Evolutionary conservation across 23 tunicate genomes (phyloP).

Genomic region (Pegea sp.): DNA sequence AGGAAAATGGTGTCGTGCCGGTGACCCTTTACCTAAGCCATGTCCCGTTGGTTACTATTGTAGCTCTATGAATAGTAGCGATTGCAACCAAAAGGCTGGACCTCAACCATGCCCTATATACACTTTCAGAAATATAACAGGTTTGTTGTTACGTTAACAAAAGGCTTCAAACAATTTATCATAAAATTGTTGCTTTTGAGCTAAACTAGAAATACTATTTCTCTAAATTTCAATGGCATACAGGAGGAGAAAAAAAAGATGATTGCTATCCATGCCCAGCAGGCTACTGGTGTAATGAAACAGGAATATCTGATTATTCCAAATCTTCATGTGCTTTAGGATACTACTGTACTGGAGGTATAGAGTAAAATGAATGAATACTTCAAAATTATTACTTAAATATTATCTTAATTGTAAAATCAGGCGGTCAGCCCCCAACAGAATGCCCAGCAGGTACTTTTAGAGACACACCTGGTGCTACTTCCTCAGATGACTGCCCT

Average conservation of each 20-base stretch:
- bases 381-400: neutral
- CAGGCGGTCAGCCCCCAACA: slow-evolving; percentile 70
- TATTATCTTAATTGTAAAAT: neutral
- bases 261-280: slow-evolving; percentile 80
- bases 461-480: slow-evolving; percentile 35
- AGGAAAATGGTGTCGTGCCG: slow-evolving; percentile 66
- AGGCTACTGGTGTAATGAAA: slow-evolving; percentile 88
- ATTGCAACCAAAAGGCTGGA: slow-evolving; percentile 35
- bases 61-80: slow-evolving; percentile 32
- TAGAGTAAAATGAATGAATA: neutral
- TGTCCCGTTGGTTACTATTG: slow-evolving; percentile 89
- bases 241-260: slow-evolving; percentile 28
- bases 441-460: slow-evolving; percentile 75
- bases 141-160: slow-evolving; percentile 3
- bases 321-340: slow-evolving; percentile 57
- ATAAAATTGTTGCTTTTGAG: neutral
- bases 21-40: slow-evolving; percentile 48
- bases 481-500: slow-evolving; percentile 30
- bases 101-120: slow-evolving; percentile 70
- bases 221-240: neutral
- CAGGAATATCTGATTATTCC: slow-evolving; percentile 54
- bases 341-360: slow-evolving; percentile 83
- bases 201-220: neutral
- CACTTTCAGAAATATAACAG: slow-evolving; percentile 50
- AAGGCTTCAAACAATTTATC: neutral